Percentiles rank a stretch among this genome's conserved stretches.
Evolutionary conservation across 2,888 invertebrate genomes (phyloP).

Genomic region (Euclidia mi): DNA sequence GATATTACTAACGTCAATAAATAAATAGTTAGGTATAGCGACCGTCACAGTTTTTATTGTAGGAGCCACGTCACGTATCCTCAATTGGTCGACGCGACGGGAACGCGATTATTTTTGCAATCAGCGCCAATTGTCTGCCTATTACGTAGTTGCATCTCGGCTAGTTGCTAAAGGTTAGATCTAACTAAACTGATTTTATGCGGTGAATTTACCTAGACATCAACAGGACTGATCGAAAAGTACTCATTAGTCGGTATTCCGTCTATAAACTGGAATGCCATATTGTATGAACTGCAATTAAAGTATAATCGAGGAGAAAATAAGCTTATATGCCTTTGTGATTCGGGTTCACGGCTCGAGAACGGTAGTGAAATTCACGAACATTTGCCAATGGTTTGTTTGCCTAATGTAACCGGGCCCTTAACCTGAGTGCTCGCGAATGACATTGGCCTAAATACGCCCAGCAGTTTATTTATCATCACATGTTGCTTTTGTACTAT

Average conservation of each 20-base stretch:
- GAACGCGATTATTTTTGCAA: conserved; percentile 80
- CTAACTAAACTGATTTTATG: conserved; percentile 3
- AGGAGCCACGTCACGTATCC: conserved; percentile 52
- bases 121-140: conserved; percentile 75
- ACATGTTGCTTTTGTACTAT: conserved; percentile 3
- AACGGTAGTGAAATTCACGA: background rate
- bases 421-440: conserved; percentile 19
- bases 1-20: background rate
- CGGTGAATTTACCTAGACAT: background rate
- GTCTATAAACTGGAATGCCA: too few species aligned
- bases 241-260: too few species aligned
- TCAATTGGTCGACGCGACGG: conserved; percentile 76
- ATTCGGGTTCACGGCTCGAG: too few species aligned
- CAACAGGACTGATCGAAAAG: too few species aligned
- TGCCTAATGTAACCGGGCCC: conserved; percentile 16
- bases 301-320: too few species aligned
- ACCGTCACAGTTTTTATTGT: conserved; percentile 33
- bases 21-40: conserved; percentile 14
- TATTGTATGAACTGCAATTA: too few species aligned
- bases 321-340: too few species aligned
- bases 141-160: conserved; percentile 49
- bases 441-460: conserved; percentile 58
- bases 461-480: conserved; percentile 10
- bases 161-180: conserved; percentile 17
- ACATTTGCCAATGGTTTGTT: background rate